Evolutionary conservation across 2,113 vertebrate genomes (phyloP).

Genomic region (Apodemus speciosus): DNA sequence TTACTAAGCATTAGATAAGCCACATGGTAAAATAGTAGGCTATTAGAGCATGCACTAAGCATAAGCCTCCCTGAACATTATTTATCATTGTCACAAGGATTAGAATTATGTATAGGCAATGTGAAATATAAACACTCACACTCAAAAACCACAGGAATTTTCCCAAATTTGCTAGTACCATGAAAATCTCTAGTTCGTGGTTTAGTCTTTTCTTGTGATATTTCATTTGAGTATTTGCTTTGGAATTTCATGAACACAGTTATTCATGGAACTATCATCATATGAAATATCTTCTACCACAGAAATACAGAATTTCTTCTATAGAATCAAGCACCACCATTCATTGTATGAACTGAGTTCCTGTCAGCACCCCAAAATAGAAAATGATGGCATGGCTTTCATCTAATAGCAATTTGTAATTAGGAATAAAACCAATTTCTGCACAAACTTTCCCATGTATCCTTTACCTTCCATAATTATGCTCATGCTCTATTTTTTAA

Average conservation of each 20-base stretch:
- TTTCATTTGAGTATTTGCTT: slow-evolving; percentile 71
- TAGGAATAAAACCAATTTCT: neutral
- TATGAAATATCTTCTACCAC: slow-evolving; percentile 10
- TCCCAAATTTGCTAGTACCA: neutral
- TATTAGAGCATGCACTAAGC: neutral
- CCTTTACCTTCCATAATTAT: slow-evolving; percentile 25
- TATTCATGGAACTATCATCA: slow-evolving; percentile 61
- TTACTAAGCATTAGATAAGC: neutral
- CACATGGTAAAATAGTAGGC: neutral
- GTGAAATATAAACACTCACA: slow-evolving; percentile 5
- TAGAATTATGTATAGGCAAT: neutral
- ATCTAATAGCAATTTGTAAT: neutral
- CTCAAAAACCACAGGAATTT: slow-evolving; percentile 60
- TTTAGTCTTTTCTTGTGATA: slow-evolving; percentile 60
- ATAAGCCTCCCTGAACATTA: neutral
- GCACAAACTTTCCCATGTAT: neutral
- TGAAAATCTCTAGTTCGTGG: slow-evolving; percentile 57
- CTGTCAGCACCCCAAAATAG: slow-evolving; percentile 34
- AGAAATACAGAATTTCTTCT: slow-evolving; percentile 54
- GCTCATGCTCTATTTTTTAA: slow-evolving; percentile 57
- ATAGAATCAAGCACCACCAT: neutral
- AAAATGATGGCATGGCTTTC: slow-evolving; percentile 2
- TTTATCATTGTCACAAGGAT: neutral
- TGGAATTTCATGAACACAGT: slow-evolving; percentile 72
- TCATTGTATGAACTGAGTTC: neutral